Conservation (phyloP, 2,797 vertebrate genomes). For the Anguilla obscura region DNA sequence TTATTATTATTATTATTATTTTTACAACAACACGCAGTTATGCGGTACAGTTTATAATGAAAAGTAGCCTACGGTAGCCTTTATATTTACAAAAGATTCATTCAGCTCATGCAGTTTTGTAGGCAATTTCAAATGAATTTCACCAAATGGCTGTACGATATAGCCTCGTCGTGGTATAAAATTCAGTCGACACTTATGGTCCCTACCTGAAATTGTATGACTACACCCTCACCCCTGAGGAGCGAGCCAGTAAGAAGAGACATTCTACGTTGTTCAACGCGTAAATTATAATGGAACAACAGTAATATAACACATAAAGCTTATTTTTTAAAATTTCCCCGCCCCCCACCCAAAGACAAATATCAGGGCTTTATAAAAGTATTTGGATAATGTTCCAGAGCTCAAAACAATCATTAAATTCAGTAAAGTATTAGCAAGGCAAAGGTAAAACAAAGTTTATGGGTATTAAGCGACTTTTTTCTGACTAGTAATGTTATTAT, state of each 20-base stretch:
- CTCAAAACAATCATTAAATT: background rate
- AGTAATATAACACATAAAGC: background rate
- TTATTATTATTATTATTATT: no score
- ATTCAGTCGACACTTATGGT: background rate
- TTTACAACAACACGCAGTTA: background rate
- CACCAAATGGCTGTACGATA: background rate
- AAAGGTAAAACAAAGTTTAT: background rate
- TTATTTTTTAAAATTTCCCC: background rate
- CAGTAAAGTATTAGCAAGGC: background rate
- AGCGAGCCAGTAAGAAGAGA: background rate
- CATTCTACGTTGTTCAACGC: background rate
- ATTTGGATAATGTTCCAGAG: slow-evolving; percentile 44
- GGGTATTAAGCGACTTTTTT: background rate
- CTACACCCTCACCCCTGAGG: background rate
- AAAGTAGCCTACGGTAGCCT: background rate
- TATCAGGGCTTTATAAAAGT: slow-evolving; percentile 4
- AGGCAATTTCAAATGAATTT: background rate
- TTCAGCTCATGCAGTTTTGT: background rate
- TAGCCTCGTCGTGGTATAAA: background rate
- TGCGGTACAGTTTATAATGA: background rate
- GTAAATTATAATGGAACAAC: background rate
- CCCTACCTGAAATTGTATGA: background rate
- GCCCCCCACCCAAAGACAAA: background rate
- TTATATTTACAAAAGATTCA: background rate
- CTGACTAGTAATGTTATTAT: slow-evolving; percentile 39